Evolutionary conservation across 2,797 vertebrate genomes (phyloP), one percentile per base, ranked within the genome.

Genomic region (Melanotaenia parkinsoni): DNA sequence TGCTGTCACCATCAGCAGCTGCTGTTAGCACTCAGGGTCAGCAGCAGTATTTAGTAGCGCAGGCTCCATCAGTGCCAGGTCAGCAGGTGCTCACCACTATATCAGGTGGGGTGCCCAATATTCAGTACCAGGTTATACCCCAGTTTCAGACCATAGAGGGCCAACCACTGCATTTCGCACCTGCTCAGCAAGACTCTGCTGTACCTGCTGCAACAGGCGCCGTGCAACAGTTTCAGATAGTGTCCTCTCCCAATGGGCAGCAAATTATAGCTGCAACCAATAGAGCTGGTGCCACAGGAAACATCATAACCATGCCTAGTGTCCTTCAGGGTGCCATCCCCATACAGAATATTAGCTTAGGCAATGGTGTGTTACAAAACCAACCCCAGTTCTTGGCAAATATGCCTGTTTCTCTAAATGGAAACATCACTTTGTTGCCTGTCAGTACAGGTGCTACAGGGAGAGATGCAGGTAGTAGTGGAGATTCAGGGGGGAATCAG

Each of bases 111-210:
- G 91, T 99, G 93, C 97, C 97, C 2, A 99, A 98, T 71, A 97
- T 99, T 89, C 98, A 99, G 89, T 99, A 99, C 90, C 98, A 99
- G 92, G 96, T 99, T 62, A 97, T 99, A 78, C 98, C 98, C 40
- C 97, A 99, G 79, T 98, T 99, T 88, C 97, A 99, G 88, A 99
- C 97, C 0, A 92, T 98, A 20, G 98, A 99, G 3, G 98, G 97
- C 69, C 98, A 99, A 62, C 95, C 96, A 73, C 89, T 99, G 56
- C 97, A 99, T 83, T 96, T 99, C 8, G 84, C 97, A 62, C 93
- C 96, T 24, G 84, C 96, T 43, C 91, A 94, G 68, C 95, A 94
- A 76, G 95, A 96, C 68, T 70, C 90, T 1, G 51, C 77, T 2
- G 53, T 84, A n/a, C 0, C 88, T 38, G 79, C 81, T 0, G 57